phyloP scores from a whole-genome alignment of 2,113 vertebrate genomes.

The Oreochromis tanganicae region DNA sequence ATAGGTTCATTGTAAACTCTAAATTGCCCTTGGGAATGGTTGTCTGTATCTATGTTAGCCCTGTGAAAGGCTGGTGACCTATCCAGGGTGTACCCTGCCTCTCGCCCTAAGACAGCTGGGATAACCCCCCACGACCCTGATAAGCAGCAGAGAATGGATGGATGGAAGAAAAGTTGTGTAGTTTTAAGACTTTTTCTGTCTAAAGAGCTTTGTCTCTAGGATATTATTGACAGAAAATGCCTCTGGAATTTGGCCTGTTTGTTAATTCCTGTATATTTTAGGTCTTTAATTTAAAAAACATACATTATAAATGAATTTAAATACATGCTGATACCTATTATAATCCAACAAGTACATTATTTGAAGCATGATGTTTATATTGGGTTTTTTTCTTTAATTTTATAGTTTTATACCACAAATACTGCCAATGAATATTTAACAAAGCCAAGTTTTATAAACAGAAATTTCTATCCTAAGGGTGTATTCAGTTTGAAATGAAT shows the following conservation, averaged over 20 bases:
- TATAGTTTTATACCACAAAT: not conserved
- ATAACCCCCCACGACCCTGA: not conserved
- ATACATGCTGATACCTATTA: not conserved
- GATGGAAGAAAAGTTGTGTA: not conserved
- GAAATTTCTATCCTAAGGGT: not conserved
- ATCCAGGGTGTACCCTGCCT: not conserved
- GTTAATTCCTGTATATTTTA: not conserved
- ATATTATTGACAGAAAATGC: not conserved
- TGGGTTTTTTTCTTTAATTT: not conserved
- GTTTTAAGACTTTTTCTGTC: not conserved
- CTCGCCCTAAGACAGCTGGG: not conserved
- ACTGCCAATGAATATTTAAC: not conserved
- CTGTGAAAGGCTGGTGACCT: not conserved
- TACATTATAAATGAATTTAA: not conserved
- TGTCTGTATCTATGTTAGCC: not conserved
- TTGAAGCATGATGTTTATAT: not conserved
- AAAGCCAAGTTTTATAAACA: not conserved
- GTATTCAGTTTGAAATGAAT: not conserved
- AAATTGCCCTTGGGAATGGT: not conserved
- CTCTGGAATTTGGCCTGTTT: not conserved
- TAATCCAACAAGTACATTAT: not conserved
- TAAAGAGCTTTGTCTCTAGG: not conserved
- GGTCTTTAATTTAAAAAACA: not conserved
- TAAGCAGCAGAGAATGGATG: not conserved
- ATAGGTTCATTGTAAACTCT: not conserved